These are phyloP conservation scores for Siphamia tubifer DNA, from an alignment of 2,113 vertebrate species.

Conservation along the genomic window DNA sequence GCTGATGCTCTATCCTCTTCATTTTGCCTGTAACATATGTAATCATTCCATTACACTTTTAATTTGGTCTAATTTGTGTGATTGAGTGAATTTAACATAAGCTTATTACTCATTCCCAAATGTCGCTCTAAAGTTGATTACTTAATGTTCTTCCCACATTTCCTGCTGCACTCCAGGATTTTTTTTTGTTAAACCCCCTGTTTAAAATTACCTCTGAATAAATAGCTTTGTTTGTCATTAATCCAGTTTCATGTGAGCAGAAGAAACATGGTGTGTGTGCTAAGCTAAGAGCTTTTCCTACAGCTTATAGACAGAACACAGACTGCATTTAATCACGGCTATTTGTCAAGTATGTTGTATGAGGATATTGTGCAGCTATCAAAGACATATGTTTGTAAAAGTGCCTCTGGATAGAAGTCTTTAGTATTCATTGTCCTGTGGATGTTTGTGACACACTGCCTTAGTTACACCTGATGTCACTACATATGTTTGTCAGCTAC, in stretches of 20 bases:
- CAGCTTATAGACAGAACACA: constrained; percentile 61
- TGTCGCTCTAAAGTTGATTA: constrained; percentile 73
- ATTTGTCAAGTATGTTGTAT: constrained; percentile 59
- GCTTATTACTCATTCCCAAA: constrained; percentile 76
- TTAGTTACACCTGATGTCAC: not conserved
- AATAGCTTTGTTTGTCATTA: constrained; percentile 81
- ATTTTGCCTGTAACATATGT: constrained; percentile 40
- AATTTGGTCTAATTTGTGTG: constrained; percentile 75
- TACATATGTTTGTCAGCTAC: not conserved
- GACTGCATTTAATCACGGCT: constrained; percentile 66
- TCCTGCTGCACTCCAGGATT: constrained; percentile 65
- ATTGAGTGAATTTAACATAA: constrained; percentile 72
- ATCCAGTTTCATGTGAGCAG: constrained; percentile 70
- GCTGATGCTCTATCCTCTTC: constrained; percentile 21
- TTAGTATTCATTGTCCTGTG: not conserved
- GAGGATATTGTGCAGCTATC: constrained; percentile 37
- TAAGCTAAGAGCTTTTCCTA: constrained; percentile 65
- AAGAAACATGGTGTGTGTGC: constrained; percentile 61
- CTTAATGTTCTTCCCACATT: constrained; percentile 76
- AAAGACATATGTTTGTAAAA: constrained; percentile 42
- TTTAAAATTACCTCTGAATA: constrained; percentile 76
- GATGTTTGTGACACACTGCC: not conserved
- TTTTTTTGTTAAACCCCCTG: constrained; percentile 68
- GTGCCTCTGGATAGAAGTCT: constrained; percentile 7
- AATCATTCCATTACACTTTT: constrained; percentile 57